Percentiles rank a stretch among this genome's conserved stretches.
Evolutionary conservation across 2,888 invertebrate species (phyloP).

Genomic region (Heliconius ethilla): DNA sequence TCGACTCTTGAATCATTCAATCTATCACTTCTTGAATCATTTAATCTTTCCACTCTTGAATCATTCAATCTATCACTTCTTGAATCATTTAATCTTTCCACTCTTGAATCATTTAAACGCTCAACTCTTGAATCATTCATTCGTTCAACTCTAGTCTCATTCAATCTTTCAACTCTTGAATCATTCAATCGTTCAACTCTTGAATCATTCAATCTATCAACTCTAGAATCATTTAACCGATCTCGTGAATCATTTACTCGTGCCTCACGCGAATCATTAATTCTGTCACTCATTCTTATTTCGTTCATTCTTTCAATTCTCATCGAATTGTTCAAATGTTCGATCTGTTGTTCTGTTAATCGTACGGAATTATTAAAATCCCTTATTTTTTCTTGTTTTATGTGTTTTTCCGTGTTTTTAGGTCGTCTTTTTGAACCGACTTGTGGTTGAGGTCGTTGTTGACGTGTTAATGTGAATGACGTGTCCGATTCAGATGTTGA

Average conservation of each 20-base stretch:
- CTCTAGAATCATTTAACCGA: conserved; percentile 55
- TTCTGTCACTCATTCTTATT: conserved; percentile 53
- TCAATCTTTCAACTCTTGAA: conserved; percentile 49
- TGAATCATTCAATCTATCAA: conserved; percentile 48
- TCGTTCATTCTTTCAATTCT: conserved; percentile 59
- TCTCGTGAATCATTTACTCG: conserved; percentile 50
- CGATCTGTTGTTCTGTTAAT: conserved; percentile 58
- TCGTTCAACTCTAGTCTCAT: conserved; percentile 48
- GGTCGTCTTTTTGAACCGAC: conserved; percentile 71
- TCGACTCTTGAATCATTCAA: conserved; percentile 46
- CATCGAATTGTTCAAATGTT: conserved; percentile 56
- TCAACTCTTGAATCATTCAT: conserved; percentile 44
- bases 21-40: conserved; percentile 52
- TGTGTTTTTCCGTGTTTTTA: conserved; percentile 64
- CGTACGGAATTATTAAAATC: conserved; percentile 56
- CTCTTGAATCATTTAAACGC: conserved; percentile 50
- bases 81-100: conserved; percentile 54
- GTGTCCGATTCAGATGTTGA: conserved; percentile 78
- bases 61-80: conserved; percentile 42
- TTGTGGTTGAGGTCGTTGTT: conserved; percentile 74
- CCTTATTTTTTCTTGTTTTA: conserved; percentile 63
- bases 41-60: conserved; percentile 48
- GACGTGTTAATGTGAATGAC: conserved; percentile 72
- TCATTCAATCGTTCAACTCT: conserved; percentile 45
- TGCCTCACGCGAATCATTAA: conserved; percentile 55